Base-by-base conservation (phyloP, 2,113 vertebrate species). In the Mesoclemmys tuberculata region DNA sequence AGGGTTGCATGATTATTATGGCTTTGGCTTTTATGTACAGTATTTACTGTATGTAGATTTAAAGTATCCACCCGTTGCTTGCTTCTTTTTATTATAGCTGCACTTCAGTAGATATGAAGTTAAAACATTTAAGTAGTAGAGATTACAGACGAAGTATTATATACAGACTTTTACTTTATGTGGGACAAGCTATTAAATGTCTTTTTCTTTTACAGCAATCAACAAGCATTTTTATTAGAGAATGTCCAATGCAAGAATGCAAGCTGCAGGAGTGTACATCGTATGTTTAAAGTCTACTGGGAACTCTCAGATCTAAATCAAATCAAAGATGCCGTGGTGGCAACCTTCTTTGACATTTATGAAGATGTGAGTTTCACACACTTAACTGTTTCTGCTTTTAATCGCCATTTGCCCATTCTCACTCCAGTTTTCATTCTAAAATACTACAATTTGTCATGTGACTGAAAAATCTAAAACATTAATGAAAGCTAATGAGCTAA, bases 281-380 rank as follows among this genome's bases (percentile, higher is more conserved):
- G 99, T 10, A 99, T 99, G 99, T 99, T 99, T 90, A 98, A 85
- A 92, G 98, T 99, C 93, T 99, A 98, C 96, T 99, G 99, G 99
- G 99, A 99, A 88, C 99, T 99, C 80, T 97, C 98, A 0, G 99
- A 99, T 94, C 98, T 99, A 58, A 99, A 98, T 84, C 98, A 99
- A 96, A 99, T 99, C 97, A 98, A 98, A 90, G 98, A 98, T 18
- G 99, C 99, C 0, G 80, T 98, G 93, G 98, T 99, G 56, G 99
- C 99, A 9, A 99, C 99, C 21, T 99, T 99, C 98, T 99, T 99
- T 96, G 99, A 99, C 98, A 99, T 99, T 98, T 99, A 99, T 3
- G 99, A 99, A 98, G 99, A 99, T 6, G 99, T 99, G 93, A 99
- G 99, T 99, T 91, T 79, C 88, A 29, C 81, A 56, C 46, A 87